Base-by-base conservation (phyloP, 2,888 invertebrate genomes). In the Trisateles emortualis region DNA sequence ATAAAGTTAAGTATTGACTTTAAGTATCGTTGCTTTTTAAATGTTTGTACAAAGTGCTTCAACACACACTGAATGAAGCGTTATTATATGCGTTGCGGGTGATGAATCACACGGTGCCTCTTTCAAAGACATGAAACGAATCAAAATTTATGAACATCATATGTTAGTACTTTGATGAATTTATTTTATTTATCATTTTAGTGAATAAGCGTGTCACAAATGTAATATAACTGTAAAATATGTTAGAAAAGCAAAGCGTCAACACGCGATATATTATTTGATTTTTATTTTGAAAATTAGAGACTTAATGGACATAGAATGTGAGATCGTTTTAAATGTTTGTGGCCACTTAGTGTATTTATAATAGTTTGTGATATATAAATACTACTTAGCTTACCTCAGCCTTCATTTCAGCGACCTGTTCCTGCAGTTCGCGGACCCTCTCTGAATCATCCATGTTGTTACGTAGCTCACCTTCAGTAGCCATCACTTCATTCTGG, bases 401-500 rank as follows among this genome's bases (percentile, higher is more conserved):
- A 47, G 98, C 97, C 91, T 97, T 97, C 26, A 98, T 94, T 86
- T 98, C 98, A 30, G 97, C 97, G 63, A 99, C 96, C 88, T 97
- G 97, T 87, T 98, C 98, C 87, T 98, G 98, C 59, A 99, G 93
- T 73, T 98, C 98, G 55, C 97, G 95, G 19, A 97, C 97, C 75
- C 96, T 95, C 66, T 98, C 98, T 45, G 96, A 96, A 78, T 97
- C 97, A 58, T 97, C 97, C 73, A 96, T 94, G 85, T 96, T 97
- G 71, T 96, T 96, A 59, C 97, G 94, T 46, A 99, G 93, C 87
- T 98, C 98, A 2, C 98, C 98, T 84, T 98, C 98, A 0, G 98
- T 97, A 19, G 97, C 94, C 94, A 99, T 96, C 88, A 99, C 98
- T 86, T 98, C 98, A 84, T 98, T 98, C 98, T 99, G 84, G 29